Percentiles rank a stretch among this genome's conserved stretches.
Evolutionary conservation across 2,113 vertebrate genomes (phyloP).

Genomic region (Podiceps cristatus): DNA sequence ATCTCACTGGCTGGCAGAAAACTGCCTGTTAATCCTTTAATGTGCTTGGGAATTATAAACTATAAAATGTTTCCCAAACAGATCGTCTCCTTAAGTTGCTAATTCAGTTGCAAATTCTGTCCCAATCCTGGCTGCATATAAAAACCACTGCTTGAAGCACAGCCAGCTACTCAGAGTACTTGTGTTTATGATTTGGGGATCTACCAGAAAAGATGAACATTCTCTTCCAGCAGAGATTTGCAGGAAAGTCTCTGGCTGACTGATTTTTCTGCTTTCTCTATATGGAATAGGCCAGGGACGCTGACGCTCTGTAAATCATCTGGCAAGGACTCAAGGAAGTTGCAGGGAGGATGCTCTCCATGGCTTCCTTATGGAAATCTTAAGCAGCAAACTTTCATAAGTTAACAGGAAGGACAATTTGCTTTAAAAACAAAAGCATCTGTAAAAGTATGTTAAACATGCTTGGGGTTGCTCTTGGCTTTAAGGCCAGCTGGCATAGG

Average conservation of each 20-base stretch:
- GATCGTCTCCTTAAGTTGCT: not conserved
- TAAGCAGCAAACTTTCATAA: not conserved
- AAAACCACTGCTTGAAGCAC: not conserved
- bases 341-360: not conserved
- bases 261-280: not conserved
- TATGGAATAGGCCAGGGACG: not conserved
- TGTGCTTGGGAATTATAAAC: not conserved
- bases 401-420: not conserved
- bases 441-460: not conserved
- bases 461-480: not conserved
- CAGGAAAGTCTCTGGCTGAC: not conserved
- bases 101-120: conserved; percentile 14
- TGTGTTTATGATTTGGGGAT: not conserved
- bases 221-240: not conserved
- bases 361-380: not conserved
- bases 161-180: not conserved
- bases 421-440: not conserved
- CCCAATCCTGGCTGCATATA: not conserved
- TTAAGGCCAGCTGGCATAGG: not conserved
- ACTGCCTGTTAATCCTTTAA: not conserved
- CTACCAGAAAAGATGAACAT: not conserved
- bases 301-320: not conserved
- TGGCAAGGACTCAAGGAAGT: not conserved
- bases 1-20: not conserved
- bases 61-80: not conserved